Conservation (phyloP, 2,888 invertebrate species). For the Pollenia amentaria region DNA sequence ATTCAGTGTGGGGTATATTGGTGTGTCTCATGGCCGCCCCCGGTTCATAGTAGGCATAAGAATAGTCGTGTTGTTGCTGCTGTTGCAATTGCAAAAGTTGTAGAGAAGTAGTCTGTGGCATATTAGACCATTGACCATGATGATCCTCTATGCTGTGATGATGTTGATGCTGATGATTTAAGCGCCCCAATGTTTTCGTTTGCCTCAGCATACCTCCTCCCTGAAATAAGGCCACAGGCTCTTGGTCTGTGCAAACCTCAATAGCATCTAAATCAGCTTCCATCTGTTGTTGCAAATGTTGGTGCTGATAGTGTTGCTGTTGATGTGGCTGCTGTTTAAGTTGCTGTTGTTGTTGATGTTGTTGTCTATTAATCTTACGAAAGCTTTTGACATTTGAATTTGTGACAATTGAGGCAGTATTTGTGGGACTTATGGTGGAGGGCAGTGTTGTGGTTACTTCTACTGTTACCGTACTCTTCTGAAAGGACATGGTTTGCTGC, state of each 20-base stretch:
- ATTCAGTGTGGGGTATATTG: constrained; percentile 86
- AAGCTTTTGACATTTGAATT: constrained; percentile 65
- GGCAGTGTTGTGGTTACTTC: constrained; percentile 60
- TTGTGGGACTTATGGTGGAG: constrained; percentile 61
- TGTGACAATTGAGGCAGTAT: constrained; percentile 35
- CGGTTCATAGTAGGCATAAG: constrained; percentile 93
- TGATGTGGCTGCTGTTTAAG: constrained; percentile 67
- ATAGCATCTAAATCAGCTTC: constrained; percentile 84
- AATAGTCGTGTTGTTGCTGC: constrained; percentile 87
- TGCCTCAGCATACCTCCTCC: constrained; percentile 67
- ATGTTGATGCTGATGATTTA: constrained; percentile 65
- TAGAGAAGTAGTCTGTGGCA: constrained; percentile 77
- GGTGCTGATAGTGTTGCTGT: constrained; percentile 68
- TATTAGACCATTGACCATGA: constrained; percentile 73
- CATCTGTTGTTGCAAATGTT: constrained; percentile 70
- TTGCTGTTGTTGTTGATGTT: constrained; percentile 35
- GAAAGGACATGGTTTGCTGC: constrained; percentile 55
- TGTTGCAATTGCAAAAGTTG: constrained; percentile 75
- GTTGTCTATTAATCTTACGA: constrained; percentile 64
- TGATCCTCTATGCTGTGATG: constrained; percentile 61
- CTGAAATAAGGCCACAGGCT: constrained; percentile 72
- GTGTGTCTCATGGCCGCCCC: constrained; percentile 87
- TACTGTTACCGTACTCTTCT: constrained; percentile 58
- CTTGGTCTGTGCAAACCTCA: constrained; percentile 83
- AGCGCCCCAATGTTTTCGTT: constrained; percentile 75